These are phyloP conservation scores for Pimpla rufipes DNA, from an alignment of 2,888 invertebrate genomes.

Conservation along the genomic window DNA sequence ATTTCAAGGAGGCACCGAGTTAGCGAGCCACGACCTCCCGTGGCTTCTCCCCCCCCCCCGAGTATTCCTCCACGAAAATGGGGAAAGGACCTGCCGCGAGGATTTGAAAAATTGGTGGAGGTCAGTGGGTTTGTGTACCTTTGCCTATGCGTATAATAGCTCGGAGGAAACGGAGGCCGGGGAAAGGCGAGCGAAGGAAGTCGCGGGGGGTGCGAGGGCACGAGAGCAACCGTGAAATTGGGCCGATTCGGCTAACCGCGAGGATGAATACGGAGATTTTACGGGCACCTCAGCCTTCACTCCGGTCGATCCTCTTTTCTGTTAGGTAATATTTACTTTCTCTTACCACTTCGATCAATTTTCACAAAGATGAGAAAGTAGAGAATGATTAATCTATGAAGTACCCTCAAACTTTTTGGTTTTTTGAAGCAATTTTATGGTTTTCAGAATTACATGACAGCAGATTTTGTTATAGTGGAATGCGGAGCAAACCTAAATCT, in stretches of 20 bases:
- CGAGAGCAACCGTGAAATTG: slow-evolving; percentile 60
- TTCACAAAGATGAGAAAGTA: not conserved
- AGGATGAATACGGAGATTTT: slow-evolving; percentile 26
- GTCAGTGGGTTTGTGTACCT: slow-evolving; percentile 63
- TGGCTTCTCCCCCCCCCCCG: slow-evolving; percentile 52
- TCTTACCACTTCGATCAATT: not conserved
- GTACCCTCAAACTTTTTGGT: not conserved
- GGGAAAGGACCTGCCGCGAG: slow-evolving; percentile 53
- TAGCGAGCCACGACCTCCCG: slow-evolving; percentile 43
- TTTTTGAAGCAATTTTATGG: not conserved
- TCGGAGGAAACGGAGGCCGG: not conserved
- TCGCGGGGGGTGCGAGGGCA: slow-evolving; percentile 52
- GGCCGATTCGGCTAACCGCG: slow-evolving; percentile 49
- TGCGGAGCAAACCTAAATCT: too few species aligned
- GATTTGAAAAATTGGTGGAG: slow-evolving; percentile 64
- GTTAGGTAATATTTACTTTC: slow-evolving; percentile 1
- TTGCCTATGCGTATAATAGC: slow-evolving; percentile 21
- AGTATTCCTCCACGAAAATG: slow-evolving; percentile 42
- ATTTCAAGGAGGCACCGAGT: slow-evolving; percentile 69
- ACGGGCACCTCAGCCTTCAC: slow-evolving; percentile 5
- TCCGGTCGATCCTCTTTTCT: not conserved
- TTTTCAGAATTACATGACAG: too few species aligned
- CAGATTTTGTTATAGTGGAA: too few species aligned
- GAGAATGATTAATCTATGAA: not conserved
- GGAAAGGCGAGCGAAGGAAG: slow-evolving; percentile 45